Evolutionary conservation across 2,888 invertebrate species (phyloP), one percentile per base, ranked within the genome.

Genomic region (Prionchulus punctatus): DNA sequence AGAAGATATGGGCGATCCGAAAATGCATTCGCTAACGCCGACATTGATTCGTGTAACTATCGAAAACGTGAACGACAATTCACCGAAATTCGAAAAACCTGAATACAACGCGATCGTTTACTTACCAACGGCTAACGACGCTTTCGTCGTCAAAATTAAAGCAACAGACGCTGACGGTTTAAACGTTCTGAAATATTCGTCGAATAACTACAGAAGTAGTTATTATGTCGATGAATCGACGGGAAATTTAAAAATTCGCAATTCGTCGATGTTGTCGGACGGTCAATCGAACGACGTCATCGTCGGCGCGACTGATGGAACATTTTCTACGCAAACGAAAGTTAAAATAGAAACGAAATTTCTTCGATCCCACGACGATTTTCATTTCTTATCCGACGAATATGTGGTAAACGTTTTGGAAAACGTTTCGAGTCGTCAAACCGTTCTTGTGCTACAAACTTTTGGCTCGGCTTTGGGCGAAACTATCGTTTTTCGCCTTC

Each of bases 41-140:
- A 89, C 91, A 0, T 79, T 78, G 59, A 88, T 96, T 18, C 76
- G 79, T 60, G 84, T 94, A 28, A 75, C 77, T 57, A 81, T 92
- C 30, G 77, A 65, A 53, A 87, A 90, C 73, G 82, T 87, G 3
- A 90, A 92, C 74, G 90, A 91, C 70, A 86, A 86, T 64, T 81
- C 88, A n/a, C 91, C 91, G 1, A 75, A 77, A 54, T 91, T 92
- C 73, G 73, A 79, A 7, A 78, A 79, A 58, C 69, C 79, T 18
- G 74, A 79, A 54, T 86, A 87, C 72, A 82, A 83, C 65, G 81
- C 84, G 1, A 83, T 83, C 0, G 74, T 91, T 53, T 75, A 86
- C 58, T 72, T 87, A 61, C 91, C 91, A 23, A 86, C 88, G 0
- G 85, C 84, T 68, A 78, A 79, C 30, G 71, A 70, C 57, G 72